Conservation (phyloP, 2,797 vertebrate species). For the Cyprinodon diabolis region DNA sequence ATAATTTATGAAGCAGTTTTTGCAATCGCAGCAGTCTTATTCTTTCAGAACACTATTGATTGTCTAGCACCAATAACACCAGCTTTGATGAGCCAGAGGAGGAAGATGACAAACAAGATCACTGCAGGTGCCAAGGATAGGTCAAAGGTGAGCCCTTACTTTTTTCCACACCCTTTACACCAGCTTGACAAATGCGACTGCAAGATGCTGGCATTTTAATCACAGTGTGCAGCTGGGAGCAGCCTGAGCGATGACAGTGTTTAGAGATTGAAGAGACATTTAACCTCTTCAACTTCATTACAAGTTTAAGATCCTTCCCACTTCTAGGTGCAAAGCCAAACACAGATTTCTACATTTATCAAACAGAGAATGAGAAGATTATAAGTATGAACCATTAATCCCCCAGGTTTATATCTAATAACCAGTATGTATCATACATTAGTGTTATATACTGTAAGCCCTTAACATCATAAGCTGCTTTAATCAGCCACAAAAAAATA, state of each 20-base stretch:
- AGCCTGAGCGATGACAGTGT: conserved; percentile 26
- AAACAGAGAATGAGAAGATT: conserved; percentile 4
- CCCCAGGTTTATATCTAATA: background rate
- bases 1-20: conserved; percentile 78
- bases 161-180: conserved; percentile 6
- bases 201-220: conserved; percentile 51
- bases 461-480: background rate
- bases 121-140: conserved; percentile 41
- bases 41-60: conserved; percentile 72
- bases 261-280: conserved; percentile 49
- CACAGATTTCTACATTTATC: conserved; percentile 1
- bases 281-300: conserved; percentile 26
- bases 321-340: conserved; percentile 1
- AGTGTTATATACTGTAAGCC: conserved; percentile 10
- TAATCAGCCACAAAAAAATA: background rate
- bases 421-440: background rate
- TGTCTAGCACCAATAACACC: conserved; percentile 39
- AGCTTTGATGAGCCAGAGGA: conserved; percentile 39
- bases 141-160: conserved; percentile 36
- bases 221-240: conserved; percentile 36
- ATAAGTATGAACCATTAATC: conserved; percentile 11
- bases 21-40: conserved; percentile 68
- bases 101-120: conserved; percentile 18
- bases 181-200: conserved; percentile 39
- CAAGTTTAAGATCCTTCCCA: conserved; percentile 11